Percentiles rank a stretch among this genome's conserved stretches.
Evolutionary conservation across 2,113 vertebrate genomes (phyloP).

Genomic region (Sorex fumeus): DNA sequence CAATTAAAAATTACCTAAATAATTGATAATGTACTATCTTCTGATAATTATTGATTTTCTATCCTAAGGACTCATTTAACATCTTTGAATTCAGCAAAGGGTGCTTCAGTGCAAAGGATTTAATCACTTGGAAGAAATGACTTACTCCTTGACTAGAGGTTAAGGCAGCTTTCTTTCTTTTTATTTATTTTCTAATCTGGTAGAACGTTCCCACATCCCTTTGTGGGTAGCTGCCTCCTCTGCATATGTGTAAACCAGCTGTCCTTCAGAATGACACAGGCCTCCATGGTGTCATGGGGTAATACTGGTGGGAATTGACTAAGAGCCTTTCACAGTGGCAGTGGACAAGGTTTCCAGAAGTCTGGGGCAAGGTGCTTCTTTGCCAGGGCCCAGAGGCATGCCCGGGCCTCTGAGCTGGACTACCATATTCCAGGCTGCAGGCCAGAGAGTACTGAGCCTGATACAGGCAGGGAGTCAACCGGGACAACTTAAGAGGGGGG

Average conservation of each 20-base stretch:
- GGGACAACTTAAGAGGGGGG: constrained; percentile 79
- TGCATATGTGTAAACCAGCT: constrained; percentile 82
- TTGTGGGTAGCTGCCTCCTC: constrained; percentile 82
- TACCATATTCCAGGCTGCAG: constrained; percentile 53
- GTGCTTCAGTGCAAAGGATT: constrained; percentile 54
- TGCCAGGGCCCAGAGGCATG: neutral
- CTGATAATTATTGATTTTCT: constrained; percentile 12
- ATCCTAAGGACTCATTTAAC: neutral
- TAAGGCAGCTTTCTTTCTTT: constrained; percentile 70
- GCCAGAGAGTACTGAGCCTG: constrained; percentile 62
- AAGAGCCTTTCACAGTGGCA: constrained; percentile 51
- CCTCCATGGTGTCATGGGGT: constrained; percentile 77
- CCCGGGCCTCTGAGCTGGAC: constrained; percentile 73
- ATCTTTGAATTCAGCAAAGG: constrained; percentile 14
- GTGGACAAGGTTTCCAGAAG: constrained; percentile 10
- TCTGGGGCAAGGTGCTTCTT: neutral
- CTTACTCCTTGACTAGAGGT: constrained; percentile 67
- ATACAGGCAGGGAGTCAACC: constrained; percentile 80
- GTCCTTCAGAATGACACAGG: constrained; percentile 81
- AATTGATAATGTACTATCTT: neutral
- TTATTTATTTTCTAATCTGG: constrained; percentile 39
- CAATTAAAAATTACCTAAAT: neutral
- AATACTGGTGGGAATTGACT: constrained; percentile 69
- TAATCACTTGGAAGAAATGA: constrained; percentile 52
- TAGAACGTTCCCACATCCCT: constrained; percentile 72